These are phyloP conservation scores for Ammospiza maritima DNA, from an alignment of 2,797 vertebrate genomes.

Conservation along the genomic window DNA sequence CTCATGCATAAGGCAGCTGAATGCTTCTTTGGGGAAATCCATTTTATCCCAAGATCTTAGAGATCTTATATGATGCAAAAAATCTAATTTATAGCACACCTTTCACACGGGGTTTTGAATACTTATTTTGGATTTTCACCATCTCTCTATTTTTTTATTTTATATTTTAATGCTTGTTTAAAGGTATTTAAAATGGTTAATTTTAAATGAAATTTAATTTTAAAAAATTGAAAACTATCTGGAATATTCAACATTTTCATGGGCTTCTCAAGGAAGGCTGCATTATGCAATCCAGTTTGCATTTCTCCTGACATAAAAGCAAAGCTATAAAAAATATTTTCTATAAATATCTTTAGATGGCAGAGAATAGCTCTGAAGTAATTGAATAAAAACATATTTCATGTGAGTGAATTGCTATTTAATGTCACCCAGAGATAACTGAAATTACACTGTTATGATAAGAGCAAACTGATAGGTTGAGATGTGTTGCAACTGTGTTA, in stretches of 20 bases:
- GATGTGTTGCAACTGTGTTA: neutral
- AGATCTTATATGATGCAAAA: neutral
- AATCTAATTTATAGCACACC: rapidly evolving
- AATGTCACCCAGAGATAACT: neutral
- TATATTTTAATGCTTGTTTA: neutral
- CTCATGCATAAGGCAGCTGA: neutral
- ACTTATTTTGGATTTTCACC: neutral
- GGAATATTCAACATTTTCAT: neutral
- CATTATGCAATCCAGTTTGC: neutral
- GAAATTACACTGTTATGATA: neutral
- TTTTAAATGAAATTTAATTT: neutral
- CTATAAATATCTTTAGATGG: neutral
- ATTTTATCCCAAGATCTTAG: neutral
- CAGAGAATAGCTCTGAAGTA: neutral
- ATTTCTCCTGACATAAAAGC: neutral
- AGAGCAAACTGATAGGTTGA: neutral
- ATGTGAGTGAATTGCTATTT: neutral
- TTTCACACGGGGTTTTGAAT: neutral
- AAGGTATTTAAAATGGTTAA: neutral
- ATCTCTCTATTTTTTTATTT: neutral
- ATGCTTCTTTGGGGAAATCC: neutral
- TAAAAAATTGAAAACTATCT: neutral
- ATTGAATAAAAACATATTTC: neutral
- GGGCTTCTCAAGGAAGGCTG: neutral
- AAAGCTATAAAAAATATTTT: neutral